A percentile compares a stretch with the other conserved stretches of the same genome.
phyloP scores from a whole-genome alignment of 2,888 invertebrate species.

The Iselma pallidipennis region DNA sequence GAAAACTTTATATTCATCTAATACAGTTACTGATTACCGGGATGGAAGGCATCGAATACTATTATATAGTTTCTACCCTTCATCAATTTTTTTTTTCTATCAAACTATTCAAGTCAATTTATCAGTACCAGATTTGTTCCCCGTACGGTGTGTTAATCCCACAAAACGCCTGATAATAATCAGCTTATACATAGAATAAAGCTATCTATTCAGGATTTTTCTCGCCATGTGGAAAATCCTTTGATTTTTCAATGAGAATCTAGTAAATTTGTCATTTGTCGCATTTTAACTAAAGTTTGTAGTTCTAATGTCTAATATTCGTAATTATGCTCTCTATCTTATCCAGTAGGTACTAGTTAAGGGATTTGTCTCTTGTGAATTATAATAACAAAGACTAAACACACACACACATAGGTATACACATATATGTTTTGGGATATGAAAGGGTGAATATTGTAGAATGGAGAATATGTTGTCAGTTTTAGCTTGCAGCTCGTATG shows the following conservation, averaged over 20 bases:
- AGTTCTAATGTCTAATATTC: too few relatives aligned
- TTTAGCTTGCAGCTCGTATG: background rate
- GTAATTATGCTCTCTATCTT: too few relatives aligned
- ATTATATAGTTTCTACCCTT: background rate
- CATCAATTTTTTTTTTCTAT: background rate
- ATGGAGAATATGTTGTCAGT: background rate
- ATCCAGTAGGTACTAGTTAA: background rate
- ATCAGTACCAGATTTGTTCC: background rate
- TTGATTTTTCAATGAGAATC: background rate
- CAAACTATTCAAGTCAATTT: background rate
- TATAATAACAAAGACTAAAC: constrained; percentile 20
- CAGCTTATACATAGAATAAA: too few relatives aligned
- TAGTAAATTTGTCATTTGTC: too few relatives aligned
- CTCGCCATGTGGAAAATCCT: background rate
- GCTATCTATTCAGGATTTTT: too few relatives aligned
- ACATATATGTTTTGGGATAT: background rate
- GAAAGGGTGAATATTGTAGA: background rate
- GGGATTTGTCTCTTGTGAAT: constrained; percentile 18
- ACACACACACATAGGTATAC: background rate
- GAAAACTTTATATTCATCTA: background rate
- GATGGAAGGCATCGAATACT: too few relatives aligned
- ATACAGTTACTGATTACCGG: constrained; percentile 26
- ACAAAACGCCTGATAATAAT: background rate
- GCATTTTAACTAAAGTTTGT: background rate
- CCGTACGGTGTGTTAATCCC: background rate